Evolutionary conservation across 2,888 invertebrate species (phyloP).

Genomic region (Lasioglossum villosulum): DNA sequence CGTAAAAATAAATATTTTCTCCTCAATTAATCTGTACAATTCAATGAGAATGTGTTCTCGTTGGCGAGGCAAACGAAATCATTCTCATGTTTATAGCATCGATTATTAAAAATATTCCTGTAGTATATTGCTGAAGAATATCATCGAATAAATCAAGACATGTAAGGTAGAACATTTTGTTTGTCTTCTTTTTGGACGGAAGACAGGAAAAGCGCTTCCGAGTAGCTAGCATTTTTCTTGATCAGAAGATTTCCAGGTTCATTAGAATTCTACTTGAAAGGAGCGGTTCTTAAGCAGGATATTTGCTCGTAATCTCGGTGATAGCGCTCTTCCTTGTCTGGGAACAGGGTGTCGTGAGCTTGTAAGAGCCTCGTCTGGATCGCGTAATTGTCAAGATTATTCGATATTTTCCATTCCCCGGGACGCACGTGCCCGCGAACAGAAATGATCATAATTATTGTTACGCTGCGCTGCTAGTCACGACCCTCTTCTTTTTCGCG

Average conservation of each 20-base stretch:
- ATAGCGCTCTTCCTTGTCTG: background rate
- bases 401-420: constrained; percentile 1
- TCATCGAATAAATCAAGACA: too few relatives aligned
- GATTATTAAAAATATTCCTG: too few relatives aligned
- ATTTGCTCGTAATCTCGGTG: background rate
- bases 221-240: background rate
- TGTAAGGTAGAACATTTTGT: too few relatives aligned
- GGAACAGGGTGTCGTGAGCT: background rate
- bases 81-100: too few relatives aligned
- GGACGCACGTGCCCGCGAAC: background rate
- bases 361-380: background rate
- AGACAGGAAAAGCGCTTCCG: too few relatives aligned
- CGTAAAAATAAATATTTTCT: too few relatives aligned
- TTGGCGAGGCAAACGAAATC: too few relatives aligned
- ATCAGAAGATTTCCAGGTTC: background rate
- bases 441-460: constrained; percentile 5
- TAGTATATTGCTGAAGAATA: too few relatives aligned
- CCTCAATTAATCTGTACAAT: too few relatives aligned
- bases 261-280: background rate
- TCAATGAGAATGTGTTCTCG: too few relatives aligned
- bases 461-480: background rate
- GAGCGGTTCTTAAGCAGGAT: background rate
- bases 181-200: too few relatives aligned
- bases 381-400: constrained; percentile 11
- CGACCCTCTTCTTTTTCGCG: background rate